Base-by-base conservation (phyloP, 2,113 vertebrate species). In the Pseudopodoces humilis region DNA sequence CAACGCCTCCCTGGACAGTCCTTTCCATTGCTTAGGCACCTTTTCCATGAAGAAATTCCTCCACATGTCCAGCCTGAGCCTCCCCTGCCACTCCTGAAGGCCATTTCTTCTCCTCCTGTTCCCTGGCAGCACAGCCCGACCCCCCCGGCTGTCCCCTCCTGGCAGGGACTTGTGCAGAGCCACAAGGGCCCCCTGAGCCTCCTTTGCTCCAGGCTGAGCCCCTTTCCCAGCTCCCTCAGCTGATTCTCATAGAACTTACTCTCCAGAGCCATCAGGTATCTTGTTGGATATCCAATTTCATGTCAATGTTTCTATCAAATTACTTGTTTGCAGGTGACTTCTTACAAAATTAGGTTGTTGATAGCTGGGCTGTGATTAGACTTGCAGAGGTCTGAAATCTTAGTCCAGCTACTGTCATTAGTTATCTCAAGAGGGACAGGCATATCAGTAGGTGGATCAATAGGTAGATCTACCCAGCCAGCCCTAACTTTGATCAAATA, bases 81-180 rank as follows among this genome's bases (percentile, higher is more conserved):
- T 87, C 9, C 11, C 20, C 16, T 31, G 24, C 9, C 16, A 1
- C 20, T 56, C 1, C 16, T 1, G 1, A 11, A 41, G 24, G 4
- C 16, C 1, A 0, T 56, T 30, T 1, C n/a, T 6, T 56, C 35
- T 41, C 4, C 5, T 69, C 33, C 16, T 70, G n/a, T 49, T 79
- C n/a, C 39, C 24, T 55, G 28, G 22, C 6, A 28, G 20, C 19
- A 79, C 4, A 70, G 10, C 23, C 28, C 0, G 1, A 28, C 1
- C 2, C 27, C 11, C 15, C 24, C 0, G 0, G 11, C 46, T 77
- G 52, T 9, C 18, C 37, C 13, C 41, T 70, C 24, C 47, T 70
- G n/a, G 9, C 39, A 69, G 37, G 50, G 47, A 70, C 3, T 3
- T 53, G 47, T 62, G 56, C 39, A 69, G 56, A 79, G 24, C 21